These are phyloP conservation scores for Drosophila tristis DNA, from an alignment of 1,140 invertebrate genomes.

Conservation along the genomic window DNA sequence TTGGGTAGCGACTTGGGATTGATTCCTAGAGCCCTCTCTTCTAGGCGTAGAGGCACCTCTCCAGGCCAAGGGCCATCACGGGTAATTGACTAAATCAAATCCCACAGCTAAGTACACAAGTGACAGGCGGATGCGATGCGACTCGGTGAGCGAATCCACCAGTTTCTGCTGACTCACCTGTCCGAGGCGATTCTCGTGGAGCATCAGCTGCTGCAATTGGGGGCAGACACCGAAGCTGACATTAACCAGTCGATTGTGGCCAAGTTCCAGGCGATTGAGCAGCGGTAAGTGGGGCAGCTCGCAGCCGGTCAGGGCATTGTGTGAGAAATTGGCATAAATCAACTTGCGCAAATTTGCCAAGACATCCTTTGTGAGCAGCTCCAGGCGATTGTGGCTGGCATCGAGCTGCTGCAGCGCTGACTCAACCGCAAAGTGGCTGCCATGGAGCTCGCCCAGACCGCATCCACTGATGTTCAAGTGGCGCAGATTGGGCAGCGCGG, in stretches of 20 bases:
- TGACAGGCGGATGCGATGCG: neutral
- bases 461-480: conserved; percentile 65
- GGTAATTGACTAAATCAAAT: neutral
- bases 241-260: conserved; percentile 62
- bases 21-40: neutral
- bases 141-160: neutral
- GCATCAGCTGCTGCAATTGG: conserved; percentile 48
- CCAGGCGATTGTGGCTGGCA: conserved; percentile 67
- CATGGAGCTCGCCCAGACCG: conserved; percentile 35
- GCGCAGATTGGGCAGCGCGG: conserved; percentile 43
- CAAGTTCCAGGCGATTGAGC: conserved; percentile 61
- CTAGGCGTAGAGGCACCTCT: too few relatives aligned
- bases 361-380: conserved; percentile 43
- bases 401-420: conserved; percentile 66
- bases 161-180: conserved; percentile 46
- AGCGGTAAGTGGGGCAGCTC: conserved; percentile 55
- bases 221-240: conserved; percentile 53
- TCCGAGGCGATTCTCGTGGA: conserved; percentile 61
- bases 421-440: conserved; percentile 45
- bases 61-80: too few relatives aligned
- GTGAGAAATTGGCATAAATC: conserved; percentile 72
- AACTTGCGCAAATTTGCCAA: conserved; percentile 55
- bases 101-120: neutral
- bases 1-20: neutral
- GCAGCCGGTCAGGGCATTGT: conserved; percentile 53